A percentile compares a stretch with the other conserved stretches of the same genome.
These are phyloP conservation scores for Pterocles burchelli DNA, from an alignment of 2,113 vertebrate species.

Conservation along the genomic window DNA sequence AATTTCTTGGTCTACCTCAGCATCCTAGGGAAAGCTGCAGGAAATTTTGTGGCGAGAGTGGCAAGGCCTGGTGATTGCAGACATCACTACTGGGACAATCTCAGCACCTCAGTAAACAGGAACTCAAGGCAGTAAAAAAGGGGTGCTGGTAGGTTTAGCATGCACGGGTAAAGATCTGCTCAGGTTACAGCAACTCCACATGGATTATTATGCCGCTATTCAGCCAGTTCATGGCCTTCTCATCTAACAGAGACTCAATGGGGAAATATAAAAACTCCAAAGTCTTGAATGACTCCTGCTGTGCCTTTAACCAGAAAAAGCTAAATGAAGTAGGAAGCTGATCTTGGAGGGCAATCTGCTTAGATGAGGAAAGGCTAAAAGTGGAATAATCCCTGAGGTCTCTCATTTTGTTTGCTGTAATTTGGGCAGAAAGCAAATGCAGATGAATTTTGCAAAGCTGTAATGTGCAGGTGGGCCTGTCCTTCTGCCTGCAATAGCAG, in stretches of 20 bases:
- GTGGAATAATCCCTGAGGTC: slow-evolving; percentile 56
- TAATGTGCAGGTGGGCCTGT: not conserved
- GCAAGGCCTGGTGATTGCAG: not conserved
- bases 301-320: slow-evolving; percentile 43
- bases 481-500: not conserved
- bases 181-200: not conserved
- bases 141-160: not conserved
- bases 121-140: not conserved
- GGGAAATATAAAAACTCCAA: not conserved
- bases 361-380: slow-evolving; percentile 62
- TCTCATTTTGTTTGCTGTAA: slow-evolving; percentile 32
- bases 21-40: not conserved
- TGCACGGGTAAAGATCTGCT: not conserved
- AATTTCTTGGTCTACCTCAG: not conserved
- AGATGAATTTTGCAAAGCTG: slow-evolving; percentile 15
- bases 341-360: slow-evolving; percentile 61
- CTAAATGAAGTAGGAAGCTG: slow-evolving; percentile 46
- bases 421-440: slow-evolving; percentile 22
- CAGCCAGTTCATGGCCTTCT: not conserved
- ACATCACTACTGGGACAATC: not conserved
- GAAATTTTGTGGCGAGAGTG: not conserved
- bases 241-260: not conserved
- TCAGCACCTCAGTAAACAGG: not conserved
- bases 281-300: slow-evolving; percentile 12
- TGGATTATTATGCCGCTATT: not conserved